Conservation (phyloP, 1,140 invertebrate species). For the Bombus pascuorum region DNA sequence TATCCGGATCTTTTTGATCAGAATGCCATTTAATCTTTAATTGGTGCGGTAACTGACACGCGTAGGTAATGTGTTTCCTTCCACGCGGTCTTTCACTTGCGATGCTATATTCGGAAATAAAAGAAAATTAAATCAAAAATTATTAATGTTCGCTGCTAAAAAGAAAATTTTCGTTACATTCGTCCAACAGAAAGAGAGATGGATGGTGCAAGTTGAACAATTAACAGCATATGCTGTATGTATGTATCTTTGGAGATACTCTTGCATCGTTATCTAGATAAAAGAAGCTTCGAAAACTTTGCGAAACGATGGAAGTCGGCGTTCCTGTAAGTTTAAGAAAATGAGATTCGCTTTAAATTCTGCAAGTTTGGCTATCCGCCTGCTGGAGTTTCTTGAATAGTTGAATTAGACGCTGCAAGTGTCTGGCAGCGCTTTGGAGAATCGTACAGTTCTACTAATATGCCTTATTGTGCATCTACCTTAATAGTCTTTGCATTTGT, state of each 20-base stretch:
- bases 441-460: not conserved
- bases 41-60: no score
- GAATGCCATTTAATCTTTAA: not conserved
- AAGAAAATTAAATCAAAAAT: not conserved
- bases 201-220: not conserved
- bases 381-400: not conserved
- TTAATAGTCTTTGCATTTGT: not conserved
- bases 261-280: no score
- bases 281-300: not conserved
- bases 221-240: not conserved
- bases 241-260: not conserved
- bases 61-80: no score
- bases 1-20: not conserved
- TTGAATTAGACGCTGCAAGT: not conserved
- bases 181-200: not conserved
- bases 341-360: slow-evolving; percentile 19
- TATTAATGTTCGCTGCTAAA: not conserved
- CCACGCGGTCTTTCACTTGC: no score
- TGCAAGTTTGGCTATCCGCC: not conserved
- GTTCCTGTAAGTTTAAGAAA: not conserved
- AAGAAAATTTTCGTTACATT: not conserved
- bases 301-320: not conserved
- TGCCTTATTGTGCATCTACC: no score
- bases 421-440: not conserved
- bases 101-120: not conserved